Base-by-base conservation (phyloP, 2,888 invertebrate genomes). In the Zygaena filipendulae region DNA sequence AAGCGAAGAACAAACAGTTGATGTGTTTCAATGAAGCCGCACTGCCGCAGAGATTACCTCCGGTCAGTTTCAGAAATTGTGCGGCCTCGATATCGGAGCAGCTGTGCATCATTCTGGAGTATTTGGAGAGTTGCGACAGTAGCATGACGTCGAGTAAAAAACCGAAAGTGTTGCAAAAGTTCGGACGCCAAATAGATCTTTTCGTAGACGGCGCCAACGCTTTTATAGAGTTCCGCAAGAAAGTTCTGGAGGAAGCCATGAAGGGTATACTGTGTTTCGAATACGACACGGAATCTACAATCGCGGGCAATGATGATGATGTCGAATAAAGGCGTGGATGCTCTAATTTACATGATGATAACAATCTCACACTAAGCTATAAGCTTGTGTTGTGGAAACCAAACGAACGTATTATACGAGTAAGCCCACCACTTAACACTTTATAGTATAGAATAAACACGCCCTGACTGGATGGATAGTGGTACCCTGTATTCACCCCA, bases 141-240 rank as follows among this genome's bases (percentile, higher is more conserved):
- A 56, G 53, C 40, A 74, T 74, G 74, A 55, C 48, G 26, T 48
- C 59, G n/a, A 61, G 53, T 23, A 63, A 56, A 30, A 40, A 52
- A 37, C 33, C 49, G 2, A 27, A 27, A 1, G 40, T 59, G 3
- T 36, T 36, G 19, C 47, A 26, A 24, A 59, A 58, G 42, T 44
- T 69, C 30, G 71, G 70, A 0, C 47, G 32, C 2, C 52, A 69
- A 40, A 61, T 75, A 9, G 63, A 74, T 41, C 27, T 75, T 3
- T 59, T 59, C 37, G 59, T 59, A 9, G 45, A 40, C 2, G 70
- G 66, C 2, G 23, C 48, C n/a, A 35, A 27, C 0, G 33, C 25
- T 0, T 72, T 46, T 40, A 23, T 40, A 4, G 49, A 58, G 3
- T 68, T 75, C 22, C 56, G 52, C 31, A 42, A 43, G 1, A 52